These are phyloP conservation scores for Chiloscyllium plagiosum DNA, from an alignment of 2,113 vertebrate species.

Conservation along the genomic window DNA sequence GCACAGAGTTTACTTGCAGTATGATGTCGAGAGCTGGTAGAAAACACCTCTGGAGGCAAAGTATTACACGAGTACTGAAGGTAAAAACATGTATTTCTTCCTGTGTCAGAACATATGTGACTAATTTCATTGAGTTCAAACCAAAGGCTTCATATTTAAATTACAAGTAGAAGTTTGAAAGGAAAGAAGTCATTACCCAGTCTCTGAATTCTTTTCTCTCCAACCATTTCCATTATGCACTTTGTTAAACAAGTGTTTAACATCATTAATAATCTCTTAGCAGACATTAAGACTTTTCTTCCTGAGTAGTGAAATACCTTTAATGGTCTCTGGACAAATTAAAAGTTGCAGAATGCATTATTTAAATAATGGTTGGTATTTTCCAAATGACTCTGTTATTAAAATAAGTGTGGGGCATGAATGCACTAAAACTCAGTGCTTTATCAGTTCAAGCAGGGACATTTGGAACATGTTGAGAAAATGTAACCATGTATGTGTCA, in stretches of 20 bases:
- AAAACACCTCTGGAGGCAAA: conserved; percentile 34
- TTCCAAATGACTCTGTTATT: neutral
- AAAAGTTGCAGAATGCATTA: neutral
- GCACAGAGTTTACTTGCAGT: neutral
- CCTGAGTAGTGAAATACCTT: neutral
- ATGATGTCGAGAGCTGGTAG: conserved; percentile 27
- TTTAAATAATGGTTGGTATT: neutral
- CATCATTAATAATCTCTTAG: neutral
- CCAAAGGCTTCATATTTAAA: neutral
- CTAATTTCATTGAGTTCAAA: neutral
- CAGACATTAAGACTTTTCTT: neutral
- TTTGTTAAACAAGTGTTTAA: neutral
- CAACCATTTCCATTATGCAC: neutral
- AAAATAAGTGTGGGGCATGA: neutral
- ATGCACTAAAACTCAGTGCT: neutral
- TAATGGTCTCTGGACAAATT: neutral
- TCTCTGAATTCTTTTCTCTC: too few species aligned
- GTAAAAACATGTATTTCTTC: neutral
- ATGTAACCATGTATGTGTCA: neutral
- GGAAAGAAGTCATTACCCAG: neutral
- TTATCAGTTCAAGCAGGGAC: neutral
- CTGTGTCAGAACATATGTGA: neutral
- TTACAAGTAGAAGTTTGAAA: neutral
- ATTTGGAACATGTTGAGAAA: neutral
- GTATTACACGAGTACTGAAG: conserved; percentile 34